A percentile compares a stretch with the other conserved stretches of the same genome.
Conservation (phyloP, 2,888 invertebrate species). For the Hirtodrosophila cameraria region DNA sequence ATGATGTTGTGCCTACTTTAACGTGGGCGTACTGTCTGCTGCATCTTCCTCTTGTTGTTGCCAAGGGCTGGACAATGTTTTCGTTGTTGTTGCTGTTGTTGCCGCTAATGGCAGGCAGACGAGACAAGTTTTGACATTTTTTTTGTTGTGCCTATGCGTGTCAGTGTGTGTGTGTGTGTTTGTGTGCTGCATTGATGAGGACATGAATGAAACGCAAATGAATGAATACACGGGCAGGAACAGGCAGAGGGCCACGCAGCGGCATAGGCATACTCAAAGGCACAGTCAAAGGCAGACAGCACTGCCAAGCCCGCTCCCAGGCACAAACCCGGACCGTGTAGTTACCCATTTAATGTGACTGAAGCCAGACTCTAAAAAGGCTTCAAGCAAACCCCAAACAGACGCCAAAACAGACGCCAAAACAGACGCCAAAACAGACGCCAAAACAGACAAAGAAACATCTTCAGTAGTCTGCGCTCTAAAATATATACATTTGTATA, state of each 20-base stretch:
- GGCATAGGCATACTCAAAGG: not conserved
- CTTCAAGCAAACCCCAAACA: slow-evolving; percentile 25
- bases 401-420: no score
- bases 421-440: slow-evolving; percentile 5
- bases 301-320: slow-evolving; percentile 9
- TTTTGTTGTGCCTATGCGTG: slow-evolving; percentile 52
- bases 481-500: not conserved
- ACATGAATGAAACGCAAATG: slow-evolving; percentile 78
- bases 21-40: slow-evolving; percentile 40
- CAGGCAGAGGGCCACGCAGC: not conserved
- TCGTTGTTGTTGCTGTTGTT: slow-evolving; percentile 33
- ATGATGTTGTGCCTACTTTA: slow-evolving; percentile 75
- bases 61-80: slow-evolving; percentile 51
- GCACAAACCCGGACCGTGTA: slow-evolving; percentile 8
- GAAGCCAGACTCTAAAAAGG: slow-evolving; percentile 2
- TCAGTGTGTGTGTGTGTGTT: slow-evolving; percentile 40
- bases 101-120: slow-evolving; percentile 79
- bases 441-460: slow-evolving; percentile 8
- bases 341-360: slow-evolving; percentile 33
- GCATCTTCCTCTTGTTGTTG: slow-evolving; percentile 43
- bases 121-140: slow-evolving; percentile 80
- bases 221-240: slow-evolving; percentile 55
- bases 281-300: not conserved
- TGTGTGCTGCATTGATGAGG: slow-evolving; percentile 60
- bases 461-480: slow-evolving; percentile 11